Evolutionary conservation across 2,113 vertebrate genomes (phyloP).

Genomic region (Neogale vison): DNA sequence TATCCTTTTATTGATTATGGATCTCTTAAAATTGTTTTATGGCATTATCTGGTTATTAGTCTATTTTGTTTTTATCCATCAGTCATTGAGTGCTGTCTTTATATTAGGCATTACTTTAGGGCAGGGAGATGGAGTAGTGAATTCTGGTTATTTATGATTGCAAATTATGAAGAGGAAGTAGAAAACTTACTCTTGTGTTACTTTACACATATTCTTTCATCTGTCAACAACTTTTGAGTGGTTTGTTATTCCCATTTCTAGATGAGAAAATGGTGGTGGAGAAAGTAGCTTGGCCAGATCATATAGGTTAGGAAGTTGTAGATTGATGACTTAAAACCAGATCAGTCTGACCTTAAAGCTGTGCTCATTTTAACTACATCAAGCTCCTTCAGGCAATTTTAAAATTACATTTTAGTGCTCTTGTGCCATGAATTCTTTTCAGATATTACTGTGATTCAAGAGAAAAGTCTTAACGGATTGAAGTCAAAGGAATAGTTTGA

Average conservation of each 20-base stretch:
- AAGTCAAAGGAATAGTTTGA: not conserved
- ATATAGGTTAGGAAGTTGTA: not conserved
- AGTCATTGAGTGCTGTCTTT: not conserved
- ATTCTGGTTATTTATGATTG: constrained; percentile 23
- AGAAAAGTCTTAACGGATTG: constrained; percentile 11
- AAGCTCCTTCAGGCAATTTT: not conserved
- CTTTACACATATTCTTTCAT: not conserved
- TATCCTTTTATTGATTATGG: constrained; percentile 32
- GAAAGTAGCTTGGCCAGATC: not conserved
- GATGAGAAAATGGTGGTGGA: not conserved
- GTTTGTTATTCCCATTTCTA: not conserved
- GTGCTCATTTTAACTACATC: not conserved
- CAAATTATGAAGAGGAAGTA: constrained; percentile 28
- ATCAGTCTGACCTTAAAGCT: not conserved
- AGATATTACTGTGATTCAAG: not conserved
- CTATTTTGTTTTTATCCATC: not conserved
- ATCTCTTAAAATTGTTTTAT: not conserved
- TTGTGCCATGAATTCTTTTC: constrained; percentile 15
- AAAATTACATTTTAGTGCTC: not conserved
- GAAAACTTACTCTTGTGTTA: not conserved
- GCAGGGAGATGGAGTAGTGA: not conserved
- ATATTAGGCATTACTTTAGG: not conserved
- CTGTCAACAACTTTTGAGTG: not conserved
- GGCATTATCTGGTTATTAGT: not conserved
- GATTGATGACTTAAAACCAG: not conserved